Percentiles rank a stretch among this genome's conserved stretches.
Conservation (phyloP, 2,888 invertebrate genomes). For the Ferrisia virgata region DNA sequence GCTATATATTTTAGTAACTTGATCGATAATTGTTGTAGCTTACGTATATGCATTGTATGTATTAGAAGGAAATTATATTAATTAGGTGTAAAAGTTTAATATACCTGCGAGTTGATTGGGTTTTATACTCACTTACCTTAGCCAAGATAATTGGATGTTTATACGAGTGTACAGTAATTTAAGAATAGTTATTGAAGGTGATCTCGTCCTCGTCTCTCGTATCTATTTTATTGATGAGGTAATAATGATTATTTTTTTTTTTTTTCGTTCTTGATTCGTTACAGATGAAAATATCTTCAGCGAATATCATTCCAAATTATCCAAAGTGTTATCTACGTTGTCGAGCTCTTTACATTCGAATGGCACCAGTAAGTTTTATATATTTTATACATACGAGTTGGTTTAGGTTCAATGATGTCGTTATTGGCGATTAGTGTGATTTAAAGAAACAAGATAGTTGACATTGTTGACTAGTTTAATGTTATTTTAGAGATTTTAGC, state of each 20-base stretch:
- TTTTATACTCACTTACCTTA: background rate
- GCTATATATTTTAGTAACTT: too few relatives aligned
- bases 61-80: background rate
- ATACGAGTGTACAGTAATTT: too few relatives aligned
- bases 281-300: conserved; percentile 46
- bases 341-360: conserved; percentile 46
- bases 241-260: background rate
- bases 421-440: too few relatives aligned
- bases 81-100: background rate
- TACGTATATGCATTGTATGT: background rate
- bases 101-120: background rate
- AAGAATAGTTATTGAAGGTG: background rate
- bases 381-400: background rate
- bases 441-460: too few relatives aligned
- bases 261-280: background rate
- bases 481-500: too few relatives aligned
- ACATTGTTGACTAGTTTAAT: too few relatives aligned
- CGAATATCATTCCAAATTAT: conserved; percentile 47
- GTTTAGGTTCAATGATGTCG: background rate
- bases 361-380: conserved; percentile 42
- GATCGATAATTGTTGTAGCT: background rate
- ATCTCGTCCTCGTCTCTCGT: too few relatives aligned
- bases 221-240: background rate
- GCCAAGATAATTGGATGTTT: too few relatives aligned
- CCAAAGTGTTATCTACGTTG: conserved; percentile 42